phyloP scores from a whole-genome alignment of 2,113 vertebrate species.

The Castor canadensis region DNA sequence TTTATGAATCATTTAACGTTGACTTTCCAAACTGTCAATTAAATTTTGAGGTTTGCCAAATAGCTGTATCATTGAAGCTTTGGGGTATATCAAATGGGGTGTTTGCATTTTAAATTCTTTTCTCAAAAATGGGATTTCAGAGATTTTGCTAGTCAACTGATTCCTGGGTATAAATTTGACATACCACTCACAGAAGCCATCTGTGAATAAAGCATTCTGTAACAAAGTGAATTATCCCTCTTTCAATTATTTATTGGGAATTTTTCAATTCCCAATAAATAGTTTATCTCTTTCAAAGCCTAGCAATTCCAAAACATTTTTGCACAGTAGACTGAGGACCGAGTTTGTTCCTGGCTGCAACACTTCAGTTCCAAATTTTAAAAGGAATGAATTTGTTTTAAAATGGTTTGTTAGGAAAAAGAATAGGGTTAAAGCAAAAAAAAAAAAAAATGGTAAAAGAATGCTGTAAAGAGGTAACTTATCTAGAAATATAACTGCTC shows the following conservation, averaged over 20 bases:
- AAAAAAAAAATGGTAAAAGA: not conserved
- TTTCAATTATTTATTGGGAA: not conserved
- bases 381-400: not conserved
- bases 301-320: not conserved
- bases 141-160: not conserved
- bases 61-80: not conserved
- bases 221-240: not conserved
- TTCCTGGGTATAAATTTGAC: not conserved
- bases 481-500: not conserved
- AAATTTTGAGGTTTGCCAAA: not conserved
- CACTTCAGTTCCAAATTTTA: not conserved
- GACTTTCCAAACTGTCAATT: not conserved
- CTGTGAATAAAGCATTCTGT: not conserved
- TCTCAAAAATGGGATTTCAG: not conserved
- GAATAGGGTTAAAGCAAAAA: not conserved
- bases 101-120: constrained; percentile 14
- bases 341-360: not conserved
- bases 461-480: not conserved
- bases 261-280: not conserved
- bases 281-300: not conserved
- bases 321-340: not conserved
- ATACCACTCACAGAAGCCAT: not conserved
- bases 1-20: not conserved
- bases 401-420: not conserved
- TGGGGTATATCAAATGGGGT: not conserved